phyloP scores from a whole-genome alignment of 2,113 vertebrate genomes.

The Grammomys surdaster region DNA sequence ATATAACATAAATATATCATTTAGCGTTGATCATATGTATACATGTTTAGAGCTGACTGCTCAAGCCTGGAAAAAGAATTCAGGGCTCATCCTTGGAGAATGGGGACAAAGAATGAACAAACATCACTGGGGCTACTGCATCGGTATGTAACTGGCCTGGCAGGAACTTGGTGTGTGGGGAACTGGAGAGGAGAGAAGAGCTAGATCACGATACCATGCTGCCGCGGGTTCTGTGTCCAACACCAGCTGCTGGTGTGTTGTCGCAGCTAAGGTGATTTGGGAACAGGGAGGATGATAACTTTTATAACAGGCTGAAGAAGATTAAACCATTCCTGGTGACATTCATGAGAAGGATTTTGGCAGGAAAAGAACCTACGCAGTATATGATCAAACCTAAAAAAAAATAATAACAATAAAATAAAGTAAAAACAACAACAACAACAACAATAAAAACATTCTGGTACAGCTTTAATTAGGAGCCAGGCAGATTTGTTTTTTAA shows the following conservation, averaged over 20 bases:
- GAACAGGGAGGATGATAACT: background rate
- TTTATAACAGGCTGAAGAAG: background rate
- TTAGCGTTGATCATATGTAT: background rate
- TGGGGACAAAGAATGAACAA: background rate
- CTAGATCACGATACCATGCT: rapidly evolving
- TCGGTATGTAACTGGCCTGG: rapidly evolving
- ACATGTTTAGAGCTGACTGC: background rate
- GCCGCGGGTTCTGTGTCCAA: rapidly evolving
- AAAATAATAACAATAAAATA: background rate
- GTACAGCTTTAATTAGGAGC: background rate
- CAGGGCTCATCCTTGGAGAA: background rate
- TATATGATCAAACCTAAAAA: background rate
- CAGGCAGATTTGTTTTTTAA: background rate
- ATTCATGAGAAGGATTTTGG: too few relatives aligned
- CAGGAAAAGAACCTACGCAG: too few relatives aligned
- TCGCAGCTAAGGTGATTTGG: background rate
- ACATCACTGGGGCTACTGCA: rapidly evolving
- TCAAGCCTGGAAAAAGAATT: background rate
- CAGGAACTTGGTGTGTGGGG: background rate
- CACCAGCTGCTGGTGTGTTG: rapidly evolving
- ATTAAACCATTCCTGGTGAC: too few relatives aligned
- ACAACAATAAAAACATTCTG: background rate
- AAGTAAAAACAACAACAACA: too few relatives aligned
- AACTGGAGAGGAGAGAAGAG: background rate
- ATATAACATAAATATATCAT: background rate